phyloP scores from a whole-genome alignment of 2,113 vertebrate genomes.

The Cyphomyrus plagiostoma region DNA sequence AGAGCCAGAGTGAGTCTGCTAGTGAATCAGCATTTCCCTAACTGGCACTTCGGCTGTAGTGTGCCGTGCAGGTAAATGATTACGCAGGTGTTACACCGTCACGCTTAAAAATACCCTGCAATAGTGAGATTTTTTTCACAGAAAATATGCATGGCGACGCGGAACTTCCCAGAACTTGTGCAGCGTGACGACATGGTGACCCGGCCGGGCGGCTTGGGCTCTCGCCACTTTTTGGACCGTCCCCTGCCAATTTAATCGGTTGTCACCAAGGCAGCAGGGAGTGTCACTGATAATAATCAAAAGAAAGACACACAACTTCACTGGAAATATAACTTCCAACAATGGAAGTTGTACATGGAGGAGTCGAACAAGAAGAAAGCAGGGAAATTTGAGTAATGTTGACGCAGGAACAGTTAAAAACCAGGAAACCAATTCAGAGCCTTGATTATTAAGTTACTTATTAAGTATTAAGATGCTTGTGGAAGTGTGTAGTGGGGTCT shows the following conservation, averaged over 20 bases:
- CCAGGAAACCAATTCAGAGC: not conserved
- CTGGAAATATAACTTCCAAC: not conserved
- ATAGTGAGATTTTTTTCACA: not conserved
- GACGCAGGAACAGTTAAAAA: not conserved
- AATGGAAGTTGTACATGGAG: not conserved
- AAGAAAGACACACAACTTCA: not conserved
- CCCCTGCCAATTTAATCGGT: not conserved
- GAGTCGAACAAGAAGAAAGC: not conserved
- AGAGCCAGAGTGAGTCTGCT: not conserved
- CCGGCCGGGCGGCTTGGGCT: not conserved
- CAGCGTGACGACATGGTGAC: not conserved
- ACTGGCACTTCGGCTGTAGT: not conserved
- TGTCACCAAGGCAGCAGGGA: not conserved
- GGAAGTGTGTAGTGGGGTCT: not conserved
- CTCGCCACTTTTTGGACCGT: not conserved
- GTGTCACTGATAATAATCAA: not conserved
- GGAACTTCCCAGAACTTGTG: not conserved
- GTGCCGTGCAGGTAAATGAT: not conserved
- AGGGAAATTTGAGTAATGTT: not conserved
- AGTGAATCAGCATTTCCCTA: conserved; percentile 15
- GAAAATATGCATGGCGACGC: not conserved
- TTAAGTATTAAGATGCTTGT: not conserved
- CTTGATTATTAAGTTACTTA: not conserved
- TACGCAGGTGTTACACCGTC: not conserved
- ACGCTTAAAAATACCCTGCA: not conserved